Conservation (phyloP, 1,140 invertebrate genomes). For the Drosophila busckii region DNA sequence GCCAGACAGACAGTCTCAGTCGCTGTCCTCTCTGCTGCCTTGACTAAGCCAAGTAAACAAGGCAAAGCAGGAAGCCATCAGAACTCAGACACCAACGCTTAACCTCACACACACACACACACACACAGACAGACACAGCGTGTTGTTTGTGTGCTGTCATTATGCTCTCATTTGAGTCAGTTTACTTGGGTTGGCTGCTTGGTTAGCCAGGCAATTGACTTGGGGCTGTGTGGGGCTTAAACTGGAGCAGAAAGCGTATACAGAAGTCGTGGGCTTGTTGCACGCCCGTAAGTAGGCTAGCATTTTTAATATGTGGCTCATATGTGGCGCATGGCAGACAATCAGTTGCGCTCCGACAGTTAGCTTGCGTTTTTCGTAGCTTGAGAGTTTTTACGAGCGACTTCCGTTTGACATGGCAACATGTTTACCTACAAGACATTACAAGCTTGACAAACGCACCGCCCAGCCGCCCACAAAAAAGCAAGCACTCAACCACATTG, state of each 20-base stretch:
- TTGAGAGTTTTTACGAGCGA: conserved; percentile 66
- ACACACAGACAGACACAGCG: conserved; percentile 5
- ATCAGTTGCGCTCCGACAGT: conserved; percentile 34
- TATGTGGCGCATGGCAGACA: conserved; percentile 12
- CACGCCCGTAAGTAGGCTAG: conserved; percentile 42
- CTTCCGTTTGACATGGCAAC: conserved; percentile 64
- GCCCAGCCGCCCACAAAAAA: neutral
- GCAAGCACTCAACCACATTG: too few relatives aligned
- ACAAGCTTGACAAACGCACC: conserved; percentile 47
- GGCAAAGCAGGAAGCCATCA: conserved; percentile 7
- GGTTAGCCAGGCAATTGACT: neutral
- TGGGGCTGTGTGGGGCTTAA: too few relatives aligned
- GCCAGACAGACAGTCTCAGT: conserved; percentile 29
- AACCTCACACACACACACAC: conserved; percentile 14
- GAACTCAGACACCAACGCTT: conserved; percentile 22
- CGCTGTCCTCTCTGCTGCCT: neutral
- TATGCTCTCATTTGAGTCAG: conserved; percentile 25
- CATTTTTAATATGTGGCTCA: conserved; percentile 48
- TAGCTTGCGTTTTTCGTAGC: conserved; percentile 27
- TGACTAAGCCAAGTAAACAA: conserved; percentile 37
- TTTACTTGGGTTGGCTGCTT: conserved; percentile 2
- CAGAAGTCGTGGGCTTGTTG: neutral
- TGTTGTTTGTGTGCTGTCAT: conserved; percentile 18
- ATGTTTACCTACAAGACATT: conserved; percentile 75
- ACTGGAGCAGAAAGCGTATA: conserved; percentile 12